Evolutionary conservation across 2,797 vertebrate species (phyloP).

Genomic region (Myotis findleyi): DNA sequence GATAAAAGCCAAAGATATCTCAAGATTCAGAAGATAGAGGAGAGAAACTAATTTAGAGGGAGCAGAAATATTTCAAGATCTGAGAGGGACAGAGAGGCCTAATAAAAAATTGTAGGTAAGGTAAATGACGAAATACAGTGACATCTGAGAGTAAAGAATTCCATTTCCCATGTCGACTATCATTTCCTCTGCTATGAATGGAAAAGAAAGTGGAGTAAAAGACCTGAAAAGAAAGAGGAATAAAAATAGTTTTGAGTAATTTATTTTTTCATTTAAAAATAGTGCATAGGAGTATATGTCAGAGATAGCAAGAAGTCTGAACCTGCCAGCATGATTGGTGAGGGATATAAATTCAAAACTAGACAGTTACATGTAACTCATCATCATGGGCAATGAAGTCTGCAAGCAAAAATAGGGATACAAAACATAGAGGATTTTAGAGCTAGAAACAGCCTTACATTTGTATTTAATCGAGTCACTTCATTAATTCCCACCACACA

Average conservation of each 20-base stretch:
- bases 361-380: conserved; percentile 50
- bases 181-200: conserved; percentile 27
- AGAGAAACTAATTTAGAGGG: background rate
- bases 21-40: background rate
- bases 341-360: conserved; percentile 10
- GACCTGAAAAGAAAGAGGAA: background rate
- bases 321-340: background rate
- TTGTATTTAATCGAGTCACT: background rate
- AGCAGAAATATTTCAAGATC: conserved; percentile 37
- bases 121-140: conserved; percentile 7
- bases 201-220: conserved; percentile 27
- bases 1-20: conserved; percentile 5
- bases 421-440: background rate
- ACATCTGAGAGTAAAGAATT: conserved; percentile 9
- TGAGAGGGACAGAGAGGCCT: background rate
- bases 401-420: background rate
- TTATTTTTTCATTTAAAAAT: conserved; percentile 24
- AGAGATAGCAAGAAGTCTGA: conserved; percentile 62
- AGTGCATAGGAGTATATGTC: background rate
- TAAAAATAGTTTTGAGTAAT: conserved; percentile 11
- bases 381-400: background rate
- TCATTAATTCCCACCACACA: background rate
- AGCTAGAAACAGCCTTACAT: background rate
- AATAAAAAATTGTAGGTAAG: background rate
- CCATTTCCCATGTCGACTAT: background rate